Evolutionary conservation across 2,888 invertebrate species (phyloP).

Genomic region (Tribolium freemani): DNA sequence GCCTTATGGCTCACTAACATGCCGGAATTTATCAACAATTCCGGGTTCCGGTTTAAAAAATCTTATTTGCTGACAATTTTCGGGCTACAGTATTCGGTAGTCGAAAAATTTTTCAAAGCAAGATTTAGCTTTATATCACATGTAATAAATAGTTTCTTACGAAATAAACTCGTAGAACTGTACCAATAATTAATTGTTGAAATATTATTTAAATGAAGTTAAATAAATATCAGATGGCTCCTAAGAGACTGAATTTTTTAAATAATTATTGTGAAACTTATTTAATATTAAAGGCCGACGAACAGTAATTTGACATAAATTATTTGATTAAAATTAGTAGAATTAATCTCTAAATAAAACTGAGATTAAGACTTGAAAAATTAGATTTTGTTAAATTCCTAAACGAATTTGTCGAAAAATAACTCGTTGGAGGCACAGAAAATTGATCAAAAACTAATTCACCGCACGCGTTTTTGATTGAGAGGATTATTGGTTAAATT

Average conservation of each 20-base stretch:
- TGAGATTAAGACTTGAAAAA: too few species aligned
- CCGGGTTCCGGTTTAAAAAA: too few species aligned
- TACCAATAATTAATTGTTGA: background rate
- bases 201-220: background rate
- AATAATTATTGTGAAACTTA: constrained; percentile 5
- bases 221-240: background rate
- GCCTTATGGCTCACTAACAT: background rate
- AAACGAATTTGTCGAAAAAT: too few species aligned
- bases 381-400: too few species aligned
- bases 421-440: background rate
- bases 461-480: background rate
- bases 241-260: background rate
- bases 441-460: background rate
- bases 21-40: too few species aligned
- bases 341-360: background rate
- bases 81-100: background rate
- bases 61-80: background rate
- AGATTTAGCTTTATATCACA: background rate
- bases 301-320: background rate
- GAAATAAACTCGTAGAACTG: background rate
- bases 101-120: background rate
- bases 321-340: background rate
- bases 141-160: background rate
- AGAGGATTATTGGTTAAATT: background rate
- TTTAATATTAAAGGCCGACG: background rate